Evolutionary conservation across 2,888 invertebrate species (phyloP).

Genomic region (Hartigia nigra): DNA sequence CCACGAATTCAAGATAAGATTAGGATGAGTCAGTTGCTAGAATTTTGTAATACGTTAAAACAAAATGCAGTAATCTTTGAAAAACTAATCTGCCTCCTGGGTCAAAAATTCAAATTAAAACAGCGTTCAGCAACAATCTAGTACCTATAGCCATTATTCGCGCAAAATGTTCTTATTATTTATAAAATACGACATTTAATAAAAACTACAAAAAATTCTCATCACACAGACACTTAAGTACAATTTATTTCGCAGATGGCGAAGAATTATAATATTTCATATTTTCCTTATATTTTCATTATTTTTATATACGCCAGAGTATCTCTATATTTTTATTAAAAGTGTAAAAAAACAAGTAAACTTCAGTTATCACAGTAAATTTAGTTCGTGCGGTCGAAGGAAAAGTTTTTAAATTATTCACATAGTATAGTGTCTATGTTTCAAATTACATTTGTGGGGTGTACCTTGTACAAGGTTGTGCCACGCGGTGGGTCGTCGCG

Average conservation of each 20-base stretch:
- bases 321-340: neutral
- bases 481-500: slow-evolving; percentile 24
- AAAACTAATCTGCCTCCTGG: neutral
- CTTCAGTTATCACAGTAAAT: neutral
- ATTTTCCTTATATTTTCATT: too few relatives aligned
- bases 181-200: neutral
- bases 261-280: neutral
- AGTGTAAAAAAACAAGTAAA: neutral
- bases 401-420: neutral
- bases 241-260: neutral
- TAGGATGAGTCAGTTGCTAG: neutral
- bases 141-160: neutral
- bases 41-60: neutral
- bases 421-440: neutral
- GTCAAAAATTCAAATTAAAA: neutral
- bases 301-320: neutral
- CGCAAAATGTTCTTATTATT: neutral
- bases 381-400: neutral
- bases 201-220: neutral
- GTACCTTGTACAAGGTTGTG: slow-evolving; percentile 5
- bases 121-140: neutral
- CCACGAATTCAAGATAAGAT: neutral
- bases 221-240: neutral
- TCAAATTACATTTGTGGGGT: neutral
- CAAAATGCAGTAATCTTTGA: neutral